Percentiles rank a stretch among this genome's conserved stretches.
These are phyloP conservation scores for Mus caroli DNA, from an alignment of 2,797 vertebrate genomes.

Conservation along the genomic window DNA sequence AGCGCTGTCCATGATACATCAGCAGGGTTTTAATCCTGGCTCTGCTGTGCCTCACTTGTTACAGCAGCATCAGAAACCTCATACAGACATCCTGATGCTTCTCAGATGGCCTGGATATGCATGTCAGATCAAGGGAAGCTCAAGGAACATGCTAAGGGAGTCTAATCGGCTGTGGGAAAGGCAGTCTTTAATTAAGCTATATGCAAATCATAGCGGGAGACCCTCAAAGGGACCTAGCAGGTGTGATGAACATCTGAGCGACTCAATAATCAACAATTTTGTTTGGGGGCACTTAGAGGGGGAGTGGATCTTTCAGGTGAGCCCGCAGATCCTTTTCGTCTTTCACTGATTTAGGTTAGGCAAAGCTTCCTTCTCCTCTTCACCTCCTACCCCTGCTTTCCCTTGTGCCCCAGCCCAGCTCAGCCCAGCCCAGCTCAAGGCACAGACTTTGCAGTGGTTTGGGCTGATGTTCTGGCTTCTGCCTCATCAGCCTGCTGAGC, in stretches of 20 bases:
- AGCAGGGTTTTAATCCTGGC: neutral
- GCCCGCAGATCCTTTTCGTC: neutral
- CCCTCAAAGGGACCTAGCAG: neutral
- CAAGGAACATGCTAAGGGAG: neutral
- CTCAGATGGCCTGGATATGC: neutral
- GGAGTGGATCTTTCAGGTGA: neutral
- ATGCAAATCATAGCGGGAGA: neutral
- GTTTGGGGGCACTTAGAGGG: neutral
- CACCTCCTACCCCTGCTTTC: fast-evolving
- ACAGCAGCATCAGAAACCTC: neutral
- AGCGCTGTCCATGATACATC: neutral
- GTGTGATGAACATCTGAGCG: slow-evolving; percentile 8
- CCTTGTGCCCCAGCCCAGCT: neutral
- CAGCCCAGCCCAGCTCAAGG: neutral
- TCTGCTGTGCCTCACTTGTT: neutral
- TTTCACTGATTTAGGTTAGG: neutral
- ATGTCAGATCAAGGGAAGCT: neutral
- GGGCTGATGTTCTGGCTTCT: neutral
- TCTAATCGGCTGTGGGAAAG: neutral
- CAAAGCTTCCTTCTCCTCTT: neutral
- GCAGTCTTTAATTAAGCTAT: slow-evolving; percentile 26
- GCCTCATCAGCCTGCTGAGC: neutral
- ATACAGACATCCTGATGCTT: neutral
- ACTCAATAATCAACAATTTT: neutral
- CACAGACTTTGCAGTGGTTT: neutral